Evolutionary conservation across 2,797 vertebrate species (phyloP).

Genomic region (Silurus lanzhouensis): DNA sequence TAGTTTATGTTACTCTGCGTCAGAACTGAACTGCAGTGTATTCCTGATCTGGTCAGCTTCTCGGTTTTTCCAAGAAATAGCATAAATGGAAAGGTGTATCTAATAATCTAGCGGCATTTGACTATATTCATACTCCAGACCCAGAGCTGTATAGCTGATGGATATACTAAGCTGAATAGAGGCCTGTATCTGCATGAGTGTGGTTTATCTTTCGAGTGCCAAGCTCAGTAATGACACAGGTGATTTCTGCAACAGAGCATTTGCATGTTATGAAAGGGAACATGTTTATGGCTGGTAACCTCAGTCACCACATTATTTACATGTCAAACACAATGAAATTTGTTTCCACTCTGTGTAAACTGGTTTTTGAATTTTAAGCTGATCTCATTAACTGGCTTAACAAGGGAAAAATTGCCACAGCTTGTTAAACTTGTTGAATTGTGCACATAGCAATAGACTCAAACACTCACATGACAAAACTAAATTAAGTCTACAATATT

Average conservation of each 20-base stretch:
- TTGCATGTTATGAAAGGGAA: conserved; percentile 39
- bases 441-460: not conserved
- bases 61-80: not conserved
- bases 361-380: conserved; percentile 10
- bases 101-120: not conserved
- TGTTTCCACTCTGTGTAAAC: conserved; percentile 14
- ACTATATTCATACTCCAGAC: not conserved
- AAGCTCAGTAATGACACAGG: not conserved
- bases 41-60: not conserved
- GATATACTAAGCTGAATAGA: not conserved
- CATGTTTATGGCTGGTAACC: conserved; percentile 21
- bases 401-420: not conserved
- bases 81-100: not conserved
- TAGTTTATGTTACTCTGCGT: not conserved
- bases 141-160: not conserved
- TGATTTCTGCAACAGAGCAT: conserved; percentile 2
- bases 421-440: not conserved
- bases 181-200: not conserved
- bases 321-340: conserved; percentile 18
- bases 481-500: too few species aligned
- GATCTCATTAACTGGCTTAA: not conserved
- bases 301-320: conserved; percentile 38
- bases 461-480: not conserved
- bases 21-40: too few species aligned
- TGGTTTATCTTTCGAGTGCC: not conserved